phyloP scores from a whole-genome alignment of 2,797 vertebrate genomes.

The Meriones psammophilus region DNA sequence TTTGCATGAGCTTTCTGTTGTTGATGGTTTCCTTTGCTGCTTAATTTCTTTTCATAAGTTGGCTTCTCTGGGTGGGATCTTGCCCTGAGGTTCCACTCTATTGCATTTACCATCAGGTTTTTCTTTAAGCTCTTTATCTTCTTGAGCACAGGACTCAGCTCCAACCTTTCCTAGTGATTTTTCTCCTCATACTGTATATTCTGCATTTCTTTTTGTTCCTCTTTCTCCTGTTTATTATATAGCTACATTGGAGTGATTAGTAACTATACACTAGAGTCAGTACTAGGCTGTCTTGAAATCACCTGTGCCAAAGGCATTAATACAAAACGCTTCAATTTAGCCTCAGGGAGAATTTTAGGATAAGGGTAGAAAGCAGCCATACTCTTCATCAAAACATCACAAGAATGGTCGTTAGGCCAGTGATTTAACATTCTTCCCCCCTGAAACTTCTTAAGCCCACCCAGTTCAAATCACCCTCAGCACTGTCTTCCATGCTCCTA shows the following conservation, averaged over 20 bases:
- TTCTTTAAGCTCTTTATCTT: not conserved
- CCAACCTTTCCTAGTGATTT: not conserved
- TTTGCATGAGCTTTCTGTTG: not conserved
- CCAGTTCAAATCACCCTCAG: not conserved
- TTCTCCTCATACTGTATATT: not conserved
- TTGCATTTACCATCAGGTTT: not conserved
- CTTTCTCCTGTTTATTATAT: not conserved
- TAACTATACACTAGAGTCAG: not conserved
- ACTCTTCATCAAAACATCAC: not conserved
- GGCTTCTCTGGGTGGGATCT: not conserved
- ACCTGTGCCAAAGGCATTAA: not conserved
- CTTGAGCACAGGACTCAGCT: not conserved
- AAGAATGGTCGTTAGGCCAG: not conserved
- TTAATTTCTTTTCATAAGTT: not conserved
- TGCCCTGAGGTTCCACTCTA: not conserved
- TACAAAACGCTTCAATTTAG: not conserved
- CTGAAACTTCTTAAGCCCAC: not conserved
- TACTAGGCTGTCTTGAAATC: not conserved
- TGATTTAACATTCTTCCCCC: not conserved
- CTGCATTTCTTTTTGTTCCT: not conserved
- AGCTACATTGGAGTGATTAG: not conserved
- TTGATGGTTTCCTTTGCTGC: not conserved
- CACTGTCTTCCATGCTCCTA: not conserved
- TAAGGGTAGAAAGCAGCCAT: not conserved
- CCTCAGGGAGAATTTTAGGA: not conserved